Percentiles rank a stretch among this genome's conserved stretches.
These are phyloP conservation scores for Chrysopilus asiliformis DNA, from an alignment of 2,888 invertebrate species.

Conservation along the genomic window DNA sequence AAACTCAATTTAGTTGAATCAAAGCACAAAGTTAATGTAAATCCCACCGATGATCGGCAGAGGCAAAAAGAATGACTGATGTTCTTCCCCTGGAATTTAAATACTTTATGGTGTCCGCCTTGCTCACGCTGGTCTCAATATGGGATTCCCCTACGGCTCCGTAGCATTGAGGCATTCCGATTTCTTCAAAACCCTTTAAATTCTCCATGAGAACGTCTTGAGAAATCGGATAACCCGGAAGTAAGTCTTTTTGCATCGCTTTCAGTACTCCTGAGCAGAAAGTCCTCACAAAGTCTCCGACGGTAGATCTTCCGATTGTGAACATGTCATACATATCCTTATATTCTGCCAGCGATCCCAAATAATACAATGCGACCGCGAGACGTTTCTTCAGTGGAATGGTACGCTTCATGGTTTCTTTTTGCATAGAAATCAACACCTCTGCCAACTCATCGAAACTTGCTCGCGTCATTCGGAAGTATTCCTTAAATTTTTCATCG, in stretches of 20 bases:
- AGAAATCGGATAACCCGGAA: slow-evolving; percentile 4
- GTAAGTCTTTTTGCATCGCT: not conserved
- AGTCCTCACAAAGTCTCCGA: slow-evolving; percentile 6
- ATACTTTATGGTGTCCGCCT: no score
- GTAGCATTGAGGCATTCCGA: slow-evolving; percentile 7
- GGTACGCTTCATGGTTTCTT: slow-evolving; percentile 1
- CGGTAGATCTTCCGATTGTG: slow-evolving; percentile 10
- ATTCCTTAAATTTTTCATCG: slow-evolving; percentile 3
- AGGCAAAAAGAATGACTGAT: no score
- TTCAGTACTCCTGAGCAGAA: slow-evolving; percentile 4
- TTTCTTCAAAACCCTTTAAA: slow-evolving; percentile 1
- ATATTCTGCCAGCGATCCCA: slow-evolving; percentile 8
- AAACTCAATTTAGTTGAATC: no score
- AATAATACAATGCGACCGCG: slow-evolving; percentile 7
- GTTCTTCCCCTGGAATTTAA: no score
- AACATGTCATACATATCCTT: slow-evolving; percentile 7
- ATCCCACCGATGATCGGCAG: no score
- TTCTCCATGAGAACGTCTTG: slow-evolving; percentile 1
- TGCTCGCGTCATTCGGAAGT: slow-evolving; percentile 1
- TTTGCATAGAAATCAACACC: not conserved
- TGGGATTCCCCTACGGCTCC: slow-evolving; percentile 3
- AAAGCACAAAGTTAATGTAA: no score
- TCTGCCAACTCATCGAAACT: not conserved
- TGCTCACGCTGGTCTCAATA: no score
- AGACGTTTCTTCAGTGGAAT: slow-evolving; percentile 6